Conservation (phyloP, 2,888 invertebrate species). For the Eupithecia abbreviata region DNA sequence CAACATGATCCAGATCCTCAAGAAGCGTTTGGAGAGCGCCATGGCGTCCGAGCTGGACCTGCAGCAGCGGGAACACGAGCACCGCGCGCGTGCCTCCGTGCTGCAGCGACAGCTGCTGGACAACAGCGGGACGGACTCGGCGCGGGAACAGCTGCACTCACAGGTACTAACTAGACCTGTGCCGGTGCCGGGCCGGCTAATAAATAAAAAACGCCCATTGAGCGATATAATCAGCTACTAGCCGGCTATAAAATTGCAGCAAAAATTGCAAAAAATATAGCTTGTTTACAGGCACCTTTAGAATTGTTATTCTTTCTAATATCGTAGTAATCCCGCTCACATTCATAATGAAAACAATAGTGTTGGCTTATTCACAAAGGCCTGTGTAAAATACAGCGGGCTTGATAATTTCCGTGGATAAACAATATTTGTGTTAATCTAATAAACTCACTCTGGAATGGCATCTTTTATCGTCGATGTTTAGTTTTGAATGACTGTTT, state of each 20-base stretch:
- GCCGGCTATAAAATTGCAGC: too few species aligned
- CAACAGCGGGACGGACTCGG: constrained; percentile 30
- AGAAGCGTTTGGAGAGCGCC: constrained; percentile 86
- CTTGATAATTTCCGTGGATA: background rate
- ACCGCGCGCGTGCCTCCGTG: constrained; percentile 68
- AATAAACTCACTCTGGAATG: background rate
- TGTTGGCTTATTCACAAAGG: too few species aligned
- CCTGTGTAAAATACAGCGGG: background rate
- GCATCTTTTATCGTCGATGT: background rate
- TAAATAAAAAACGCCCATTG: too few species aligned
- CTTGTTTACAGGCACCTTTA: too few species aligned
- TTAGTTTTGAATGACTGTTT: too few species aligned
- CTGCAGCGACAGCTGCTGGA: constrained; percentile 52
- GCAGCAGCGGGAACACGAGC: constrained; percentile 83
- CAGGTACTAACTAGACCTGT: constrained; percentile 50
- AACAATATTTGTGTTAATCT: too few species aligned
- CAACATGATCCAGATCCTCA: constrained; percentile 86
- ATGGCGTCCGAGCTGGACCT: constrained; percentile 86
- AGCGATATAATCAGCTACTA: too few species aligned
- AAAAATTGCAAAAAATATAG: too few species aligned
- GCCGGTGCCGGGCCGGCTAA: too few species aligned
- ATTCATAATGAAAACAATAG: background rate
- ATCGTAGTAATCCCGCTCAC: too few species aligned
- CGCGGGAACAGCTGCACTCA: constrained; percentile 48
- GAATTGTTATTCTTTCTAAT: too few species aligned